phyloP scores from a whole-genome alignment of 2,113 vertebrate genomes.

The Turnix velox region DNA sequence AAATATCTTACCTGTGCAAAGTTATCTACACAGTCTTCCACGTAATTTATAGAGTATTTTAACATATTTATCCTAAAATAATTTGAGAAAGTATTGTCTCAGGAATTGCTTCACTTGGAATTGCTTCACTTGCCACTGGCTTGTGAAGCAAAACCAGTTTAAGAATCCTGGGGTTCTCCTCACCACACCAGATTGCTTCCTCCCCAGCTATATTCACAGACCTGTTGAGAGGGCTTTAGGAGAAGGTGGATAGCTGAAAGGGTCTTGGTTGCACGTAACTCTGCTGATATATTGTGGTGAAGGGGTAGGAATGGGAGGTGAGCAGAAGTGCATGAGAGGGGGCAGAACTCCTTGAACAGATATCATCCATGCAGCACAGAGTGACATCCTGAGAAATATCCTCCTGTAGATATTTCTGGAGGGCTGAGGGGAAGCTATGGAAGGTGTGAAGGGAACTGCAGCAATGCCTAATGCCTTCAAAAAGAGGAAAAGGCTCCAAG shows the following conservation, averaged over 20 bases:
- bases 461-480: not conserved
- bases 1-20: not conserved
- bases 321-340: not conserved
- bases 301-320: not conserved
- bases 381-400: not conserved
- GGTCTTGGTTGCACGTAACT: not conserved
- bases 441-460: not conserved
- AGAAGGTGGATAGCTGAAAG: not conserved
- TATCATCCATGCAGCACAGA: not conserved
- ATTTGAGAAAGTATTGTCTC: not conserved
- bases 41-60: not conserved
- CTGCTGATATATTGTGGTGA: not conserved
- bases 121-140: not conserved
- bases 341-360: not conserved
- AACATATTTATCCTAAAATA: not conserved
- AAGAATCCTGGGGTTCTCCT: not conserved
- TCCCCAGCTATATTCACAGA: not conserved
- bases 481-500: not conserved
- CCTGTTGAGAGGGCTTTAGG: not conserved
- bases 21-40: not conserved
- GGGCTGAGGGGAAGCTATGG: not conserved
- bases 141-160: not conserved
- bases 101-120: not conserved
- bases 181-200: not conserved
- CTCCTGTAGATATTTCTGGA: too few species aligned